Conservation (phyloP, 2,113 vertebrate genomes). For the Xiphophorus maculatus region DNA sequence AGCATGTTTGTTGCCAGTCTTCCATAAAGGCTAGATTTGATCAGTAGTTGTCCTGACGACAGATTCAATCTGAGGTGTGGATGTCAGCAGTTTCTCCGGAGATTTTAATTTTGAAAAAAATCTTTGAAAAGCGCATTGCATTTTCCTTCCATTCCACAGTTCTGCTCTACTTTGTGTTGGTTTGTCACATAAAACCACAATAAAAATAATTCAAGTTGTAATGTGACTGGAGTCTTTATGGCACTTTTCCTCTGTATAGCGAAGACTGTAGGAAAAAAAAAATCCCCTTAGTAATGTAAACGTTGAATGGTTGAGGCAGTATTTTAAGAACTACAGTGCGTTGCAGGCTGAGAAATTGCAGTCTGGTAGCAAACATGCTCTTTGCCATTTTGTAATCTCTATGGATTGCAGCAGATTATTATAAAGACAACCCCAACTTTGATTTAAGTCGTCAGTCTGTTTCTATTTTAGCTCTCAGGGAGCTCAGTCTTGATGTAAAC, state of each 20-base stretch:
- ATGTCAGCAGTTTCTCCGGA: too few relatives aligned
- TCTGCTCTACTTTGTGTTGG: too few relatives aligned
- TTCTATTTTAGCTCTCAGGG: constrained; percentile 41
- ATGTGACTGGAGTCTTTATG: background rate
- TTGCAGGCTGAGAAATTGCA: constrained; percentile 9
- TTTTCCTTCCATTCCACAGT: too few relatives aligned
- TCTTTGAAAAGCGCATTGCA: too few relatives aligned
- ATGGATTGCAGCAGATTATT: constrained; percentile 57
- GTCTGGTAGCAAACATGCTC: constrained; percentile 18
- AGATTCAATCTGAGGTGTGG: too few relatives aligned
- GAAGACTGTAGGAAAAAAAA: background rate
- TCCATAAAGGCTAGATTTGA: too few relatives aligned
- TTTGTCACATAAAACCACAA: too few relatives aligned
- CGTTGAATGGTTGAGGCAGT: background rate
- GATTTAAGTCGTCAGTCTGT: constrained; percentile 41
- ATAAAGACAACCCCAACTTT: constrained; percentile 51
- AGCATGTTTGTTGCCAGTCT: too few relatives aligned
- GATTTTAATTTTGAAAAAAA: too few relatives aligned
- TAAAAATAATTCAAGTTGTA: too few relatives aligned
- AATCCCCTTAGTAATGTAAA: background rate
- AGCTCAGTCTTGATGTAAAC: constrained; percentile 61
- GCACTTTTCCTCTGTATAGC: background rate
- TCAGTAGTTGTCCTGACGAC: too few relatives aligned
- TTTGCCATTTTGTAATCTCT: constrained; percentile 41
- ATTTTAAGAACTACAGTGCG: constrained; percentile 22